Evolutionary conservation across 2,113 vertebrate species (phyloP).

Genomic region (Chunga burmeisteri): DNA sequence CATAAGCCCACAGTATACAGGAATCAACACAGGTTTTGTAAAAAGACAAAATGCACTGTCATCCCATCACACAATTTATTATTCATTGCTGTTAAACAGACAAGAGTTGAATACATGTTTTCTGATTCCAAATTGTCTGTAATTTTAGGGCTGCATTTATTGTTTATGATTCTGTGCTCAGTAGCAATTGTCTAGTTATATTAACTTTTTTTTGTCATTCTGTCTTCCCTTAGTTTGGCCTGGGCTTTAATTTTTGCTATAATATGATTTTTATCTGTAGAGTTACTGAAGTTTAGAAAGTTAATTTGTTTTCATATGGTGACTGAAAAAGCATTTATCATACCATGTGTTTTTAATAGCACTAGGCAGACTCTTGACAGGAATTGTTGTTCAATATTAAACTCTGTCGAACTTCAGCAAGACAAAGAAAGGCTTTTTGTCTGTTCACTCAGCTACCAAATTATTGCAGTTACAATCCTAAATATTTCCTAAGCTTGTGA

Average conservation of each 20-base stretch:
- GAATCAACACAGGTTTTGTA: not conserved
- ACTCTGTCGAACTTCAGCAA: not conserved
- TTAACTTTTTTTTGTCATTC: not conserved
- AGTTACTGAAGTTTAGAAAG: not conserved
- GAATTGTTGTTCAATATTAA: not conserved
- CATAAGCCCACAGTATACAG: not conserved
- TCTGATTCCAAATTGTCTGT: not conserved
- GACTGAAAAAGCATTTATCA: not conserved
- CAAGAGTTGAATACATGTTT: not conserved
- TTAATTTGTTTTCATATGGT: not conserved
- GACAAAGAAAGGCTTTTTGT: not conserved
- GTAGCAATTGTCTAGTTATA: not conserved
- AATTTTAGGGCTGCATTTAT: not conserved
- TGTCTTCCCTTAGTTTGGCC: not conserved
- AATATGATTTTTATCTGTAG: not conserved
- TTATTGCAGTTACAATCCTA: not conserved
- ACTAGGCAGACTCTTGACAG: not conserved
- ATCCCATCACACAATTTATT: not conserved
- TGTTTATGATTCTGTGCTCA: not conserved
- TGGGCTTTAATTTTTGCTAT: not conserved
- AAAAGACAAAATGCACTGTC: not conserved
- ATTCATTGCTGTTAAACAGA: not conserved
- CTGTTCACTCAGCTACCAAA: not conserved
- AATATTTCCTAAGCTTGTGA: not conserved
- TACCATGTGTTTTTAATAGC: not conserved